Conservation (phyloP, 2,888 invertebrate genomes). For the Dasypolia templi region DNA sequence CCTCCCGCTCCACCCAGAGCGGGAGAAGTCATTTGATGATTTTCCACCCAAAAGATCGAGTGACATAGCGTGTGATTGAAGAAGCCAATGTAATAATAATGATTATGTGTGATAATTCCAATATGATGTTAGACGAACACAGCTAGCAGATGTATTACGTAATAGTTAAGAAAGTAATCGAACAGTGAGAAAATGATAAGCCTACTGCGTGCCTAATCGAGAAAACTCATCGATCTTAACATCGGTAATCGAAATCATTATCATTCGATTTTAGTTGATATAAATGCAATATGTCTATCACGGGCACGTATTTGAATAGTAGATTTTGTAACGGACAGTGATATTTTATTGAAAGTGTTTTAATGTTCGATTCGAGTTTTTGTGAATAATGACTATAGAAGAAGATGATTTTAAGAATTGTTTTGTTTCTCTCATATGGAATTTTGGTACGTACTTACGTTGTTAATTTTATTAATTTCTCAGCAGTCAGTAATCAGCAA, state of each 20-base stretch:
- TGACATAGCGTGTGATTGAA: too few relatives aligned
- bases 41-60: too few relatives aligned
- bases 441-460: slow-evolving; percentile 61
- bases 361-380: slow-evolving; percentile 28
- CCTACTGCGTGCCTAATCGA: slow-evolving; percentile 62
- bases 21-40: too few relatives aligned
- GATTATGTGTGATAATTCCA: too few relatives aligned
- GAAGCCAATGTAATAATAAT: too few relatives aligned
- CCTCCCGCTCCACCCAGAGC: too few relatives aligned
- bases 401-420: slow-evolving; percentile 61
- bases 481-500: not conserved
- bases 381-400: slow-evolving; percentile 62
- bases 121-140: too few relatives aligned
- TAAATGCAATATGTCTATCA: slow-evolving; percentile 58
- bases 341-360: not conserved
- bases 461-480: not conserved
- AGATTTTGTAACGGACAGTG: slow-evolving; percentile 28
- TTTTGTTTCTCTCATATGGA: slow-evolving; percentile 48
- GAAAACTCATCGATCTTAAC: slow-evolving; percentile 32
- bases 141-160: not conserved
- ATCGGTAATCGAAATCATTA: slow-evolving; percentile 20
- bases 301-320: slow-evolving; percentile 70
- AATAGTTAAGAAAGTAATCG: slow-evolving; percentile 10
- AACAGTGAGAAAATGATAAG: slow-evolving; percentile 33
- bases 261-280: slow-evolving; percentile 45